Evolutionary conservation across 1,140 invertebrate genomes (phyloP).

Genomic region (Rhopalosiphum maidis): DNA sequence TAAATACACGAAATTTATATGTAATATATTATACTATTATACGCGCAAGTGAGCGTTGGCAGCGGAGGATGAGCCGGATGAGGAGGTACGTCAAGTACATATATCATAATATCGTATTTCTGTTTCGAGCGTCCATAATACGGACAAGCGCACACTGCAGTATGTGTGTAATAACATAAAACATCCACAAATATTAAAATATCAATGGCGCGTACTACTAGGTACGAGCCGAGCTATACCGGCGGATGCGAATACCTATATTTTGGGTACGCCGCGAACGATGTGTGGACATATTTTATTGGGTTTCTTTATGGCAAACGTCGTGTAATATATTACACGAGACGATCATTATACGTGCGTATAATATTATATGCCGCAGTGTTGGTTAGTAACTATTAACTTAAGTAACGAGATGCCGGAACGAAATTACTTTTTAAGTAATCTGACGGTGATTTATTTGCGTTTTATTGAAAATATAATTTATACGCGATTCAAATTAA

Average conservation of each 20-base stretch:
- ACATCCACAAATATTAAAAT: neutral
- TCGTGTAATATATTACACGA: neutral
- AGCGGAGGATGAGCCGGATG: neutral
- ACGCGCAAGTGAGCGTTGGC: neutral
- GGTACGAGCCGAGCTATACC: neutral
- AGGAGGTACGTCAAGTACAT: neutral
- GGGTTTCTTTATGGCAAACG: neutral
- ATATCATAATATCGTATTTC: neutral
- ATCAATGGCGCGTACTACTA: neutral
- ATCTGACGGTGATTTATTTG: neutral
- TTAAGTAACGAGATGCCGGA: neutral
- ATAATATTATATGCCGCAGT: neutral
- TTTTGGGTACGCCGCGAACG: neutral
- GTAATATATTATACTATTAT: neutral
- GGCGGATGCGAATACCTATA: neutral
- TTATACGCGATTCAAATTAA: neutral
- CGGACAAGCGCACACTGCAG: no score
- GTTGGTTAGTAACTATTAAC: neutral
- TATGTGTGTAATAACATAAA: neutral
- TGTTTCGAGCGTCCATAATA: neutral
- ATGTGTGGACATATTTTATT: neutral
- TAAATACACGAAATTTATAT: neutral
- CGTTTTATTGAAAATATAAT: slow-evolving; percentile 1
- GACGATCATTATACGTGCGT: no score
- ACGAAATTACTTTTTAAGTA: slow-evolving; percentile 5